Base-by-base conservation (phyloP, 2,797 vertebrate genomes). In the Eulemur mongoz region DNA sequence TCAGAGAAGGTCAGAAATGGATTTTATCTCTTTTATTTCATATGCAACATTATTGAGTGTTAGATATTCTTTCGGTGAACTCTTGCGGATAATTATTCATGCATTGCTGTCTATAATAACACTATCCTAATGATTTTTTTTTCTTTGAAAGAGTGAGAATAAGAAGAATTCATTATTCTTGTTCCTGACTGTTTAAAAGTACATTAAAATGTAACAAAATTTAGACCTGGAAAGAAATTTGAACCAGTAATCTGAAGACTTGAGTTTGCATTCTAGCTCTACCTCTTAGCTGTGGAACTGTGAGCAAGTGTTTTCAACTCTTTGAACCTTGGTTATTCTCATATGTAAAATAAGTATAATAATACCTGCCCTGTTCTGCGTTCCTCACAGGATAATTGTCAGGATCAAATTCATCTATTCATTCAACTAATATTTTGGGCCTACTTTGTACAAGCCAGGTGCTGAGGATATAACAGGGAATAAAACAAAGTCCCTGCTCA, bases 1-100 rank as follows among this genome's bases (percentile, higher is more conserved):
- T 92, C 52, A 90, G 72, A 76, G 54, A 75, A 89, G 18, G 9
- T 84, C 20, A 87, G 54, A 89, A 75, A 43, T 88, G 30, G n/a
- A 81, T 90, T 79, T 94, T 73, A 83, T 87, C 57, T 96, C 40
- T 78, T 93, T 48, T 92, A 45, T 50, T 90, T 92, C 12, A 80
- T 90, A 54, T 94, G 35, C 73, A 87, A 25, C 4, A 52, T 70
- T 93, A 80, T 65, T 67, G 57, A 90, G 20, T 65, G 9, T 82
- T 92, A 54, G 8, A 2, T 93, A 48, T 70, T 89, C 32, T 95
- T 94, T 93, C 1, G 67, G 30, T 52, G 27, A 43, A 76, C 5
- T 82, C 27, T 83, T 78, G 61, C 72, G 43, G 81, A 75, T 79
- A 93, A 59, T 91, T 22, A 5, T 7, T 92, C 80, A 76, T 79